Conservation (phyloP, 2,797 vertebrate genomes). For the Fringilla coelebs region DNA sequence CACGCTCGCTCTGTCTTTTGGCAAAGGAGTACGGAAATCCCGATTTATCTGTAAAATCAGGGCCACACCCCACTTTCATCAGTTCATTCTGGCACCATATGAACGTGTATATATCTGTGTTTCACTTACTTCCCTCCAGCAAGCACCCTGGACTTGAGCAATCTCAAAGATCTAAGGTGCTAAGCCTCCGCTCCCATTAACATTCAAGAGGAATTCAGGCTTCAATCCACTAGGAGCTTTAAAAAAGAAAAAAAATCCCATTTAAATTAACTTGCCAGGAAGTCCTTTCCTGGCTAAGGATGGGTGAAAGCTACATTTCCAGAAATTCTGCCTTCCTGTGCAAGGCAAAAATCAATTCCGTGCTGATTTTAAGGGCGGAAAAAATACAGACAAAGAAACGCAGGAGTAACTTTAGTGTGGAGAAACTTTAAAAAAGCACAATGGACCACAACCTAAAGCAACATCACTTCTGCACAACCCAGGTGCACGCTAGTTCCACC, state of each 20-base stretch:
- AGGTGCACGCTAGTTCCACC: neutral
- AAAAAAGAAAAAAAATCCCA: neutral
- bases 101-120: neutral
- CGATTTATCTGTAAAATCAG: neutral
- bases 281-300: neutral
- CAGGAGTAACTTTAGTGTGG: fast-evolving
- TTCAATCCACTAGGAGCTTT: neutral
- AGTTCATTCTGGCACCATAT: neutral
- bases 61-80: neutral
- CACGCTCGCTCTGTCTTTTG: neutral
- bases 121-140: neutral
- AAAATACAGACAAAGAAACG: neutral
- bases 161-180: conserved; percentile 24
- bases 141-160: conserved; percentile 4
- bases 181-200: conserved; percentile 39
- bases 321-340: neutral
- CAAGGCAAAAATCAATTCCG: neutral
- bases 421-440: neutral
- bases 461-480: neutral
- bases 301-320: neutral
- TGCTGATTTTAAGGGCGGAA: neutral
- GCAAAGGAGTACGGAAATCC: neutral
- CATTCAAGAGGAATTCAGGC: conserved; percentile 32
- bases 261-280: neutral
- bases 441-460: neutral